These are phyloP conservation scores for Vanessa atalanta DNA, from an alignment of 1,140 invertebrate genomes.

Conservation along the genomic window DNA sequence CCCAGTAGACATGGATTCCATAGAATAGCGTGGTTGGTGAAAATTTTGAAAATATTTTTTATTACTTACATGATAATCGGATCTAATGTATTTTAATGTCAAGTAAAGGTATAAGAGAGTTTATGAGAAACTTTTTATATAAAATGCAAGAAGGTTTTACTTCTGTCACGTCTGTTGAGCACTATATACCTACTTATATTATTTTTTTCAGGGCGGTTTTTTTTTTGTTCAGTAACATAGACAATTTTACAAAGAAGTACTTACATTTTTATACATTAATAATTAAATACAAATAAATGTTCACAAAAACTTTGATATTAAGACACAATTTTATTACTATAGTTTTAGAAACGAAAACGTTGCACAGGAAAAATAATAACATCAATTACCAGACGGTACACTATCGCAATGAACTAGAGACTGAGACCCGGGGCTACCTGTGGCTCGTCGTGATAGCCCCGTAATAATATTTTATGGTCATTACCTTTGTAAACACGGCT, in stretches of 20 bases:
- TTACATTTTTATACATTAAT: background rate
- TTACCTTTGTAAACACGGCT: constrained; percentile 74
- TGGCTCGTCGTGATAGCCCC: constrained; percentile 63
- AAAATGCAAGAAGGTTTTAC: too few species aligned
- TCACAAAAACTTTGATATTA: background rate
- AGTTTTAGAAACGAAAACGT: background rate
- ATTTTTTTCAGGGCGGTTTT: too few species aligned
- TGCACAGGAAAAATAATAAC: constrained; percentile 55
- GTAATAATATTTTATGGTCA: constrained; percentile 76
- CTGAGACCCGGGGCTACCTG: constrained; percentile 64
- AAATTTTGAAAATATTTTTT: background rate
- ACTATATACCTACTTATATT: too few species aligned
- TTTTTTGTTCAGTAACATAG: background rate
- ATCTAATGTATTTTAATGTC: too few species aligned
- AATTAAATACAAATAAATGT: background rate
- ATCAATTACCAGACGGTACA: constrained; percentile 62
- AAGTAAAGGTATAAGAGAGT: too few species aligned
- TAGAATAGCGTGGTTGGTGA: background rate
- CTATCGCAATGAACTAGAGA: constrained; percentile 63
- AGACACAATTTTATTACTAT: background rate
- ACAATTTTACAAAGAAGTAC: background rate
- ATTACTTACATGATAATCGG: too few species aligned
- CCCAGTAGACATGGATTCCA: background rate
- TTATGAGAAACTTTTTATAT: too few species aligned
- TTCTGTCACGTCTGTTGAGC: too few species aligned